Percentiles rank a stretch among this genome's conserved stretches.
These are phyloP conservation scores for Nephrotoma guestfalica DNA, from an alignment of 2,888 invertebrate species.

Conservation along the genomic window DNA sequence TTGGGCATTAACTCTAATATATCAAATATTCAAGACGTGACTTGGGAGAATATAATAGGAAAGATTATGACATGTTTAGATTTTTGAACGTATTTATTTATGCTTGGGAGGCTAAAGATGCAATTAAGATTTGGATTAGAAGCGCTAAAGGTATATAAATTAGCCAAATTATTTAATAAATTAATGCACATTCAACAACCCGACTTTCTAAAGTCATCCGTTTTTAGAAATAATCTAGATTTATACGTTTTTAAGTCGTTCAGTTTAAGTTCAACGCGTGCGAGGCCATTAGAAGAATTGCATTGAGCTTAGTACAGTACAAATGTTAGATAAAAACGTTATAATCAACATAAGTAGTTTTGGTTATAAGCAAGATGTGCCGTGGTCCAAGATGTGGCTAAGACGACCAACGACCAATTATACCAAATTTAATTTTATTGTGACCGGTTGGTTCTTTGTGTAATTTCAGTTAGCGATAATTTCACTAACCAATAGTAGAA, in stretches of 20 bases:
- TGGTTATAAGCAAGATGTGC: too few relatives aligned
- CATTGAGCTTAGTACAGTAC: too few relatives aligned
- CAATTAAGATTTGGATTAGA: neutral
- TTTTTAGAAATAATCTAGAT: neutral
- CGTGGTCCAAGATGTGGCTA: too few relatives aligned
- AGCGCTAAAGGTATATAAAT: neutral
- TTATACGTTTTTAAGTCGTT: neutral
- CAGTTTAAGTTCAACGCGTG: too few relatives aligned
- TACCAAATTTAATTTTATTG: too few relatives aligned
- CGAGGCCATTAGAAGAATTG: too few relatives aligned
- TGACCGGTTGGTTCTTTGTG: too few relatives aligned
- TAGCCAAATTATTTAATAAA: neutral
- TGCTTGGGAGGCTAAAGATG: neutral
- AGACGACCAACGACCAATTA: too few relatives aligned
- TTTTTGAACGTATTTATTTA: neutral
- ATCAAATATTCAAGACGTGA: neutral
- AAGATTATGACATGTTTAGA: neutral
- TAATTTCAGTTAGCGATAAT: too few relatives aligned
- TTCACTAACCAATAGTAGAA: too few relatives aligned
- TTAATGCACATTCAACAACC: neutral
- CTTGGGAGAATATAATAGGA: neutral
- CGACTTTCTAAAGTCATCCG: neutral
- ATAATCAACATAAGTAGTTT: too few relatives aligned
- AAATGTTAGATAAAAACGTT: too few relatives aligned
- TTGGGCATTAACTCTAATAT: neutral